Percentiles rank a stretch among this genome's conserved stretches.
Evolutionary conservation across 2,888 invertebrate species (phyloP).

Genomic region (Stenoptilia bipunctidactyla): DNA sequence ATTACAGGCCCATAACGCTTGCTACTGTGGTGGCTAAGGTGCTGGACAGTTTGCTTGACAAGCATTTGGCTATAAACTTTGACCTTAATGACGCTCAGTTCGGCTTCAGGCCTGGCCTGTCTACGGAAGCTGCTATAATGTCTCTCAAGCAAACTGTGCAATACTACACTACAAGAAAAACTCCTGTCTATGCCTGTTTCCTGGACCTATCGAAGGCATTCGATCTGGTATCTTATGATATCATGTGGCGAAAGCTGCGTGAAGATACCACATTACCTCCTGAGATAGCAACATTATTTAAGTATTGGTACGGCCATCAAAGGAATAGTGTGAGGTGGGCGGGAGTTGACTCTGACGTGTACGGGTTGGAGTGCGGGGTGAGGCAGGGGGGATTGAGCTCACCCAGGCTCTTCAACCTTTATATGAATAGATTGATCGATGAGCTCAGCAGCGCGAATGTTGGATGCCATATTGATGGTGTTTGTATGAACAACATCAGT

Average conservation of each 20-base stretch:
- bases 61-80: constrained; percentile 1
- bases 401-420: background rate
- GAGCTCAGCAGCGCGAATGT: no score
- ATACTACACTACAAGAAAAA: constrained; percentile 6
- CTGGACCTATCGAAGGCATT: constrained; percentile 7
- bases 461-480: no score
- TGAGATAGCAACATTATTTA: background rate
- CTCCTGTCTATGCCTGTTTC: constrained; percentile 8
- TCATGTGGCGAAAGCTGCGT: constrained; percentile 9
- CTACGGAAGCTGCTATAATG: constrained; percentile 4
- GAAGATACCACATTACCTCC: background rate
- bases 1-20: constrained; percentile 5
- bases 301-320: constrained; percentile 8
- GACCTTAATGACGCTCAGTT: background rate
- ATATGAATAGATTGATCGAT: no score
- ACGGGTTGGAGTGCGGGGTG: background rate
- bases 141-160: constrained; percentile 8
- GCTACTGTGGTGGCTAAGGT: constrained; percentile 4
- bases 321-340: constrained; percentile 5
- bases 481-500: no score
- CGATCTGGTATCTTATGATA: constrained; percentile 8
- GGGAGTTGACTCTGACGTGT: background rate
- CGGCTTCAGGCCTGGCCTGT: background rate
- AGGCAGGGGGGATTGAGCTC: constrained; percentile 1
- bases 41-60: constrained; percentile 4